Conservation (phyloP, 2,113 vertebrate species). For the Prionailurus viverrinus region DNA sequence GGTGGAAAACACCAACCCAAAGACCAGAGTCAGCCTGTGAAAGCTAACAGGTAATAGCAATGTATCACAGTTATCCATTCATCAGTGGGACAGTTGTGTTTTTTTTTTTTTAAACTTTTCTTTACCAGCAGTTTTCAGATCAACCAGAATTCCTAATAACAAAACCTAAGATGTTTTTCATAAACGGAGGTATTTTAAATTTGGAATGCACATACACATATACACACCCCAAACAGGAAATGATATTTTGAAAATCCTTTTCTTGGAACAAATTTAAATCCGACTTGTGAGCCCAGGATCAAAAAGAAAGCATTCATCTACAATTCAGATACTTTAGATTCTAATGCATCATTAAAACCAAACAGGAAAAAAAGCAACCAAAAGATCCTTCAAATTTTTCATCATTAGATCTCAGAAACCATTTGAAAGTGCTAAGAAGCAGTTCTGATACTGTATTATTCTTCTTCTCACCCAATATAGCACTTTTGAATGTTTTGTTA, state of each 20-base stretch:
- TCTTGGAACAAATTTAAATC: constrained; percentile 46
- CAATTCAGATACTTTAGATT: not conserved
- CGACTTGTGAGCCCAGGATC: not conserved
- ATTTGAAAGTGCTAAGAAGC: constrained; percentile 12
- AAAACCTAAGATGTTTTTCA: constrained; percentile 87
- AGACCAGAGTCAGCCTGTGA: constrained; percentile 64
- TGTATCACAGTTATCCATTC: constrained; percentile 87
- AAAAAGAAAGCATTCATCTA: constrained; percentile 33
- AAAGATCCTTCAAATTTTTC: not conserved
- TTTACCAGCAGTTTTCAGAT: constrained; percentile 89
- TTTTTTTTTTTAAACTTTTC: constrained; percentile 87
- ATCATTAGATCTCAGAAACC: constrained; percentile 13
- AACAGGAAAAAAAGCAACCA: not conserved
- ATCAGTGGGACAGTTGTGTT: constrained; percentile 72
- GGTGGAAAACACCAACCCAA: constrained; percentile 16
- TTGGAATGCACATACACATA: not conserved
- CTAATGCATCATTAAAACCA: constrained; percentile 49
- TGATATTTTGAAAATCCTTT: constrained; percentile 34
- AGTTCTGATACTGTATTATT: not conserved
- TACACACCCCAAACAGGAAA: not conserved
- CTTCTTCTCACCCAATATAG: not conserved
- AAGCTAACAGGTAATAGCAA: constrained; percentile 51
- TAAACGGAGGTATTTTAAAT: constrained; percentile 64
- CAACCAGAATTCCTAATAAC: constrained; percentile 89
- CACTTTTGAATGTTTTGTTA: not conserved